Evolutionary conservation across 1,140 invertebrate genomes (phyloP).

Genomic region (Drosophila dunni): DNA sequence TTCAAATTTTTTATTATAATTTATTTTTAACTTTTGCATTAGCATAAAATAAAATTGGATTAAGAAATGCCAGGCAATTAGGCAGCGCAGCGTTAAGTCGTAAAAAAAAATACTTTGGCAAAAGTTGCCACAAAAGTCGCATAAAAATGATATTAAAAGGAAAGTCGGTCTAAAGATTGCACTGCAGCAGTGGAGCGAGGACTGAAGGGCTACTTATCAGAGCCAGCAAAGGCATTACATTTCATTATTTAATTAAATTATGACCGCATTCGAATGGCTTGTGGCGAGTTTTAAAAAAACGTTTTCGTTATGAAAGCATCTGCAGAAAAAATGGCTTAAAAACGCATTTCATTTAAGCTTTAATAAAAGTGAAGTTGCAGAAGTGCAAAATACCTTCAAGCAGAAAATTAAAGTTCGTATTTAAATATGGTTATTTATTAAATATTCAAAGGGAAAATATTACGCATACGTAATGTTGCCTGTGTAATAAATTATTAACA

Average conservation of each 20-base stretch:
- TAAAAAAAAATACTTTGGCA: conserved; percentile 65
- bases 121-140: conserved; percentile 59
- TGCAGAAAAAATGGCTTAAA: neutral
- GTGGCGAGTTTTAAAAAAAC: conserved; percentile 5
- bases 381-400: too few species aligned
- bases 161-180: neutral
- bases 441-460: too few species aligned
- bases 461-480: too few species aligned
- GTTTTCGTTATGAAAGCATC: conserved; percentile 31
- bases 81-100: conserved; percentile 42
- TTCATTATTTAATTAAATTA: conserved; percentile 63
- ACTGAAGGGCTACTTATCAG: neutral
- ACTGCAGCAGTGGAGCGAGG: neutral
- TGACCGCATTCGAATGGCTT: conserved; percentile 37
- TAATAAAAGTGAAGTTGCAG: neutral
- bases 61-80: conserved; percentile 54
- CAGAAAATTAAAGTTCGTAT: too few species aligned
- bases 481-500: too few species aligned
- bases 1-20: conserved; percentile 3
- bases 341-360: neutral
- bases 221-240: conserved; percentile 43
- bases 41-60: conserved; percentile 63
- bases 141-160: conserved; percentile 55
- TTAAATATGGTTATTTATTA: too few species aligned
- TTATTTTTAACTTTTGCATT: conserved; percentile 56